Conservation (phyloP, 2,888 invertebrate species). For the Ophraella communa region DNA sequence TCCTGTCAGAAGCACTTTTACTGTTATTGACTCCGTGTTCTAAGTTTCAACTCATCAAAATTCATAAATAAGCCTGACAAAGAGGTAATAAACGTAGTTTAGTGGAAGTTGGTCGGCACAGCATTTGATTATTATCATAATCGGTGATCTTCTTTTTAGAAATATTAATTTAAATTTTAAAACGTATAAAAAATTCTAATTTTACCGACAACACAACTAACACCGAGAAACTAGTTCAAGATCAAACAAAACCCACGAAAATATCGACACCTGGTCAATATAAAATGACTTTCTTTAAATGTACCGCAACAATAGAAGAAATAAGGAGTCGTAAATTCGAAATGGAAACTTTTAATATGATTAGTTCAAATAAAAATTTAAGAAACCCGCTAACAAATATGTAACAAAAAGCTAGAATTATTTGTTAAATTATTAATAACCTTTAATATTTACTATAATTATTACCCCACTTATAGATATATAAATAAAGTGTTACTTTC, state of each 20-base stretch:
- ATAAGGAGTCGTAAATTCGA: constrained; percentile 17
- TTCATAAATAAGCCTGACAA: not conserved
- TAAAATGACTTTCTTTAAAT: constrained; percentile 17
- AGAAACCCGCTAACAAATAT: not conserved
- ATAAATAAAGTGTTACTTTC: no score
- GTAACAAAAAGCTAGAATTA: no score
- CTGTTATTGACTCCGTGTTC: not conserved
- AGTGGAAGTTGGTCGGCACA: no score
- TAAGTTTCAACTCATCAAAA: not conserved
- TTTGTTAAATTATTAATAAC: no score
- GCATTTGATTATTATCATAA: constrained; percentile 1
- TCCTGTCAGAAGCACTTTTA: no score
- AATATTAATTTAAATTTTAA: constrained; percentile 1
- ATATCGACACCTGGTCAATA: constrained; percentile 20
- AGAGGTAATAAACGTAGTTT: no score
- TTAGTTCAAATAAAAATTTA: not conserved
- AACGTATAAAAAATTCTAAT: not conserved
- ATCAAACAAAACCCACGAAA: constrained; percentile 19
- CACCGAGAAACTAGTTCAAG: constrained; percentile 17
- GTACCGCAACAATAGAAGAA: constrained; percentile 18
- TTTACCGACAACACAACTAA: not conserved
- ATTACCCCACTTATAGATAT: no score
- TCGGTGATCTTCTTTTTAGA: not conserved
- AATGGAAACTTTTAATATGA: constrained; percentile 12
- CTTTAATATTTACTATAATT: no score